Base-by-base conservation (phyloP, 2,888 invertebrate genomes). In the Autographa pulchrina region DNA sequence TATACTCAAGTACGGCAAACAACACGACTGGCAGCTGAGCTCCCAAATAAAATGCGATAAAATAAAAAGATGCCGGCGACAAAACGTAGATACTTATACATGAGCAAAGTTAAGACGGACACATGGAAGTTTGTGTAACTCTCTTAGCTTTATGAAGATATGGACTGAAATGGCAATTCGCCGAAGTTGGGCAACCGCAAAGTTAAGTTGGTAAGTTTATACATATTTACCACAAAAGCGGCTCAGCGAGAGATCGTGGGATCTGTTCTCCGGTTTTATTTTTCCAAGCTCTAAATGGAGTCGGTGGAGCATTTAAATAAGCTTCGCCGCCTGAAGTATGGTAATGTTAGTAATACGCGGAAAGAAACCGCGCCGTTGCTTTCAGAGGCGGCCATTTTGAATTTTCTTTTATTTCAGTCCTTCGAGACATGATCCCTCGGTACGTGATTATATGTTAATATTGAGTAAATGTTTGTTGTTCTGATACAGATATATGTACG, bases 271-370 rank as follows among this genome's bases (percentile, higher is more conserved):
- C 88, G 88, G 94, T 95, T 95, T 96, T 96, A 95, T 96, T 95
- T 95, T 95, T 94, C 94, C 95, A 94, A 95, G 94, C 94, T 95
- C 94, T 96, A 95, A 96, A 95, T 96, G 95, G 95, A 96, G 95
- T 94, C 96, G 94, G 95, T 95, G 95, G 95, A 94, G 95, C 96
- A 96, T 96, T 96, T 96, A 95, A 95, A 96, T 96, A 96, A 96
- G 95, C 95, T 92, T 92, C 95, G 91, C 89, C 90, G 93, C 89
- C 94, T 94, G 94, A 94, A 95, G 94, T 95, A 96, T 95, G 96
- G 95, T 96, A 96, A 96, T 96, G 94, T 93, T 91, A 91, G 93
- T 95, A 95, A 95, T 95, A 94, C 94, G 93, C 91, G 91, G 89
- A 90, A 92, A 93, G 94, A 92, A 94, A 94, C 93, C 92, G 92